phyloP scores from a whole-genome alignment of 2,888 invertebrate species.

The Ochropacha duplaris region DNA sequence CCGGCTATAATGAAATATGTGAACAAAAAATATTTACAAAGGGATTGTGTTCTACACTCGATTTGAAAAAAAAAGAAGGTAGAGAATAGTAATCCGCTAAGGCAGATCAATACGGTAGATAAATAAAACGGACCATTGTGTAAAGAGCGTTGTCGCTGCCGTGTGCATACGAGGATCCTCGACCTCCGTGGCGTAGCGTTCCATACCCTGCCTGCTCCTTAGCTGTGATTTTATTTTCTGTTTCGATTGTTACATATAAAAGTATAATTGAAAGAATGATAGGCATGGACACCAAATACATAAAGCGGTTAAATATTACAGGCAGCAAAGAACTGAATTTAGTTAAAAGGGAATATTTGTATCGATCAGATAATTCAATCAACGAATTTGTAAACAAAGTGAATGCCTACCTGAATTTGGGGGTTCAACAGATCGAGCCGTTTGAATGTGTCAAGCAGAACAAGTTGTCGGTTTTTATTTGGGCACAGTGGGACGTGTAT shows the following conservation, averaged over 20 bases:
- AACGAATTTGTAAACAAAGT: conserved; percentile 69
- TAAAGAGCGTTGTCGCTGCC: conserved; percentile 41
- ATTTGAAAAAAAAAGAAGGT: conserved; percentile 51
- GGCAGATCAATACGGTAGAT: conserved; percentile 72
- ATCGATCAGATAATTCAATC: conserved; percentile 59
- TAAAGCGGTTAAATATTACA: neutral
- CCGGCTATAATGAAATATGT: conserved; percentile 66
- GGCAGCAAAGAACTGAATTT: neutral
- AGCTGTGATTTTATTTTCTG: neutral
- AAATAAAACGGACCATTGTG: conserved; percentile 69
- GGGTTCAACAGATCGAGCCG: conserved; percentile 59
- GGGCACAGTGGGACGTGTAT: conserved; percentile 62
- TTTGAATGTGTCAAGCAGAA: conserved; percentile 76
- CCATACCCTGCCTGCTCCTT: neutral
- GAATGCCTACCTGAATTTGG: conserved; percentile 51
- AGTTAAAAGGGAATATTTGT: conserved; percentile 27
- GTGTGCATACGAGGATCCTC: conserved; percentile 33
- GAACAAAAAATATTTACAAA: conserved; percentile 71
- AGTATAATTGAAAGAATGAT: neutral
- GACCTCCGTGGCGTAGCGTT: conserved; percentile 14
- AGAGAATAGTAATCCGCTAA: conserved; percentile 50
- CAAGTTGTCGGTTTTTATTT: conserved; percentile 71
- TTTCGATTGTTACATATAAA: neutral
- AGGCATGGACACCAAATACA: neutral
- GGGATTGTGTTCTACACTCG: conserved; percentile 63